Evolutionary conservation across 2,797 vertebrate genomes (phyloP).

Genomic region (Chelon labrosus): DNA sequence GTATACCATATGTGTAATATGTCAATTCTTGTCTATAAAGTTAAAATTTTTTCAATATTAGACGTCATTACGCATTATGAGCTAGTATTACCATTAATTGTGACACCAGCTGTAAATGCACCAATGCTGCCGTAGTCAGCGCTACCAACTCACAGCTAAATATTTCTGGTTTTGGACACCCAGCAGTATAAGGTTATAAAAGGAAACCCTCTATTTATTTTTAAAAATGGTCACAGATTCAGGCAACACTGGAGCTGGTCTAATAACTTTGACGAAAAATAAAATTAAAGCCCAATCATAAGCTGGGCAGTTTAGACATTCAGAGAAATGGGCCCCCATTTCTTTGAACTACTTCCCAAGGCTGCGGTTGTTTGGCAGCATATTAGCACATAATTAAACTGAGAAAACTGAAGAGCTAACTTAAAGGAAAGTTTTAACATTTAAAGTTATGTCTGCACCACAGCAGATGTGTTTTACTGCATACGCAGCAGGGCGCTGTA

Average conservation of each 20-base stretch:
- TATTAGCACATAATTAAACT: slow-evolving; percentile 9
- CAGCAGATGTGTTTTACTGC: slow-evolving; percentile 57
- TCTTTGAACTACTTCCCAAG: not conserved
- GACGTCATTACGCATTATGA: not conserved
- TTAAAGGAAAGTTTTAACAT: slow-evolving; percentile 1
- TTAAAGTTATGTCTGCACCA: slow-evolving; percentile 32
- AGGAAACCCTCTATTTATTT: too few species aligned
- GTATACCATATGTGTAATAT: too few species aligned
- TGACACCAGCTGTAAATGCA: slow-evolving; percentile 4
- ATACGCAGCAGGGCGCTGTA: slow-evolving; percentile 45
- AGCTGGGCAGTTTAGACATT: not conserved
- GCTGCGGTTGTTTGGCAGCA: not conserved
- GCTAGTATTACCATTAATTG: too few species aligned
- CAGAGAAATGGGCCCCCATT: not conserved
- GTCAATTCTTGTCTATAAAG: not conserved
- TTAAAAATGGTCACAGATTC: not conserved
- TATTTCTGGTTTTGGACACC: too few species aligned
- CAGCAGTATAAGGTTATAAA: not conserved
- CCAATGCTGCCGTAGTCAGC: too few species aligned
- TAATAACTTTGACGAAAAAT: not conserved
- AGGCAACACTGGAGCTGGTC: not conserved
- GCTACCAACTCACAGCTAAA: too few species aligned
- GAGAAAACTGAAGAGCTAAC: not conserved
- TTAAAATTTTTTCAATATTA: not conserved
- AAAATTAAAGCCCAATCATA: not conserved